Evolutionary conservation across 2,888 invertebrate species (phyloP).

Genomic region (Pseudolycoriella hygida): DNA sequence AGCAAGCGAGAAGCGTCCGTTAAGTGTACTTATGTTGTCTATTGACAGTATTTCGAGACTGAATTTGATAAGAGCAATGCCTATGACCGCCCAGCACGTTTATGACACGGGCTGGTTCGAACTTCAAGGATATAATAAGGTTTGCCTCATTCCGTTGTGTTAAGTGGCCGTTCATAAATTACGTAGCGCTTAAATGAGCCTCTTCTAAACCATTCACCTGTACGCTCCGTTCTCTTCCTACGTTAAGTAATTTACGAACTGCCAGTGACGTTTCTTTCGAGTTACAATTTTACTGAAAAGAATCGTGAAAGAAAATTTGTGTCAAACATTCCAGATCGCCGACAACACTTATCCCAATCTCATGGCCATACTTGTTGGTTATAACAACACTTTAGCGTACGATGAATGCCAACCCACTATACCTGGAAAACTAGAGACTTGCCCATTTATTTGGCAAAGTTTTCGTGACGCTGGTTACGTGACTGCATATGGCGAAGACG

Average conservation of each 20-base stretch:
- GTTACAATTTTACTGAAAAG: no score
- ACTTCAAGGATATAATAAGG: conserved; percentile 55
- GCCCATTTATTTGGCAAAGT: conserved; percentile 60
- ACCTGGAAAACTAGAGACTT: conserved; percentile 42
- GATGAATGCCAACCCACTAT: conserved; percentile 31
- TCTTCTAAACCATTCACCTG: no score
- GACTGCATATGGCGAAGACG: conserved; percentile 69
- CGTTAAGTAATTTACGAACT: no score
- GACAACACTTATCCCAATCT: conserved; percentile 87
- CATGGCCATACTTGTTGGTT: conserved; percentile 63
- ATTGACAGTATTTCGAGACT: conserved; percentile 72
- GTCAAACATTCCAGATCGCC: conserved; percentile 42
- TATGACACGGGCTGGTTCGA: conserved; percentile 50
- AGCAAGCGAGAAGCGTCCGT: conserved; percentile 16
- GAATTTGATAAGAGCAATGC: conserved; percentile 59
- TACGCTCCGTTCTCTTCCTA: no score
- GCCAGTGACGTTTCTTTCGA: no score
- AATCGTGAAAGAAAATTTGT: no score
- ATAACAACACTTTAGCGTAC: conserved; percentile 31
- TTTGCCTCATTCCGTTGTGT: no score
- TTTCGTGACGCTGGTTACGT: conserved; percentile 53
- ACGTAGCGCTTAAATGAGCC: no score
- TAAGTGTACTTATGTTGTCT: conserved; percentile 61
- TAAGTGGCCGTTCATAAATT: no score
- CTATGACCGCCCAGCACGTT: conserved; percentile 47